A percentile compares a stretch with the other conserved stretches of the same genome.
Evolutionary conservation across 2,797 vertebrate genomes (phyloP).

Genomic region (Megalops cyprinoides): DNA sequence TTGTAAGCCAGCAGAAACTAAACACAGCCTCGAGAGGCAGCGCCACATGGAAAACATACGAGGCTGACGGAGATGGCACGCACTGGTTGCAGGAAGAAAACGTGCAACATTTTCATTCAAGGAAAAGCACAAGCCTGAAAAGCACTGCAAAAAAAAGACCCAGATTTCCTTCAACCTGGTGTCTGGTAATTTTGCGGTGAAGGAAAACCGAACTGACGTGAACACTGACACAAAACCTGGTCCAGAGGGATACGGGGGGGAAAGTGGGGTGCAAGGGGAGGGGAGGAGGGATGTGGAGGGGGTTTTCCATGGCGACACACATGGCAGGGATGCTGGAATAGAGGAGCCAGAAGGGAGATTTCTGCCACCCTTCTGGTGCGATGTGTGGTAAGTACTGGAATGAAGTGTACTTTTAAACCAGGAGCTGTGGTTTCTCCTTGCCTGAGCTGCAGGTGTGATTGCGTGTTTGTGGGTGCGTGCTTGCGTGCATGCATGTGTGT

Average conservation of each 20-base stretch:
- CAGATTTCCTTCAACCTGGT: background rate
- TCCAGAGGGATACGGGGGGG: background rate
- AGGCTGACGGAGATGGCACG: background rate
- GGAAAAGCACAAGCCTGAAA: no score
- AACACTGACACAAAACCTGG: background rate
- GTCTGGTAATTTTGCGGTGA: background rate
- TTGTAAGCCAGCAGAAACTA: background rate
- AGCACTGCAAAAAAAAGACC: background rate
- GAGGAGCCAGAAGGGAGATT: constrained; percentile 38
- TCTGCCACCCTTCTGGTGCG: constrained; percentile 41
- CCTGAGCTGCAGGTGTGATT: background rate
- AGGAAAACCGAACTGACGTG: background rate
- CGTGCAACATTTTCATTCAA: background rate
- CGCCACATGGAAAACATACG: background rate
- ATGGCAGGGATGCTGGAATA: constrained; percentile 44
- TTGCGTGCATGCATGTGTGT: background rate
- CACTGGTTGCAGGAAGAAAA: background rate
- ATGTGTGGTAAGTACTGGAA: constrained; percentile 55
- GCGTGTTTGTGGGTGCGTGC: background rate
- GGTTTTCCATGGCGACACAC: constrained; percentile 28
- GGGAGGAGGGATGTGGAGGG: constrained; percentile 15
- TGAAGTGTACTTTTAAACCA: no score
- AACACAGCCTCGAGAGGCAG: background rate
- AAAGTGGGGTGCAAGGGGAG: background rate
- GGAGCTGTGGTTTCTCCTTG: no score